Percentiles rank a stretch among this genome's conserved stretches.
These are phyloP conservation scores for Thalassarche chlororhynchos DNA, from an alignment of 2,113 vertebrate genomes.

Conservation along the genomic window DNA sequence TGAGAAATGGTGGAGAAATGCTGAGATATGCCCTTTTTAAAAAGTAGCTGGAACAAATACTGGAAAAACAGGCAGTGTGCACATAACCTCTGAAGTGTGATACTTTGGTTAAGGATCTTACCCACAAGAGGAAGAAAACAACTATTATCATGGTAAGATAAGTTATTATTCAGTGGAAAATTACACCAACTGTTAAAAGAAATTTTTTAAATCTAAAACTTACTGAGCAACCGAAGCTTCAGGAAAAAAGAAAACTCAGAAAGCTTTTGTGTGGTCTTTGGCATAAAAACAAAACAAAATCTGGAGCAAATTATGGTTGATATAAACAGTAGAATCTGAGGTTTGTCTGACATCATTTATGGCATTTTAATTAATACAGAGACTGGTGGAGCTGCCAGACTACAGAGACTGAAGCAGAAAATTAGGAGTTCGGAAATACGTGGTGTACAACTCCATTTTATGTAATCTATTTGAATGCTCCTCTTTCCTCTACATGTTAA, in stretches of 20 bases:
- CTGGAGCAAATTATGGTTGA: constrained; percentile 7
- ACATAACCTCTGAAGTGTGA: not conserved
- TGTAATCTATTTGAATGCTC: not conserved
- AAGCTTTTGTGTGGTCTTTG: constrained; percentile 23
- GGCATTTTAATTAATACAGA: constrained; percentile 31
- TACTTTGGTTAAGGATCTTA: not conserved
- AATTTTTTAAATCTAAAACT: not conserved
- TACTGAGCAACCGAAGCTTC: not conserved
- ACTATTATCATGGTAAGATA: not conserved
- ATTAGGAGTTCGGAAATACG: not conserved
- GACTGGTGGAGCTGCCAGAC: not conserved
- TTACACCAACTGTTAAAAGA: not conserved
- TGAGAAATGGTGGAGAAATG: not conserved
- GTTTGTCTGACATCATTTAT: constrained; percentile 5
- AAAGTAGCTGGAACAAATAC: not conserved
- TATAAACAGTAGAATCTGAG: constrained; percentile 27
- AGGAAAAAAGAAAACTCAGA: not conserved
- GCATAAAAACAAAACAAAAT: not conserved
- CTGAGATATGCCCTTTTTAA: not conserved
- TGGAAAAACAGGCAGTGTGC: not conserved
- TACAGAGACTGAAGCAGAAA: not conserved
- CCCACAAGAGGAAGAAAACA: not conserved
- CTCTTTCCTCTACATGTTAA: not conserved
- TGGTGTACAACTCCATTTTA: not conserved
- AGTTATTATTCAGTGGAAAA: not conserved